Conservation (phyloP, 92 coral and sea anemone species). For the Diadumene lineata region DNA sequence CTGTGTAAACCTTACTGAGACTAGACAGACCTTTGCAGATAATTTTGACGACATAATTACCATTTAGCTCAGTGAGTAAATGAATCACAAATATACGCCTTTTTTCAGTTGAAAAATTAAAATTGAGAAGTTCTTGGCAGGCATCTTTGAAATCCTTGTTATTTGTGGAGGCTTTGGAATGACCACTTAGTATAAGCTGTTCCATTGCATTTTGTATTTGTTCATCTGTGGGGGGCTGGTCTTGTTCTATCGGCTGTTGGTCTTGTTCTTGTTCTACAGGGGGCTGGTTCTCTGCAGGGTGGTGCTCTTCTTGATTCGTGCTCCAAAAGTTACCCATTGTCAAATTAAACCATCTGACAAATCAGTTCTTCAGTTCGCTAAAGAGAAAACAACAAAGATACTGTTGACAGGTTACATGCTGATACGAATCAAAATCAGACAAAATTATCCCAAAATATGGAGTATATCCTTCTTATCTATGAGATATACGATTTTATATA, state of each 20-base stretch:
- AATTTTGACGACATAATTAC: conserved; percentile 17
- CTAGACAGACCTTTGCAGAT: conserved; percentile 17
- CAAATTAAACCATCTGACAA: no score
- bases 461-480: no score
- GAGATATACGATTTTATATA: no score
- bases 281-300: no score
- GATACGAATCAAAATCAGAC: no score
- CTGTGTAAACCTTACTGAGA: conserved; percentile 10
- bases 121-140: conserved; percentile 7
- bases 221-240: neutral
- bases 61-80: neutral
- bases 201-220: conserved; percentile 10
- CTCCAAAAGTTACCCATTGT: no score
- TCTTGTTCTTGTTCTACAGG: no score
- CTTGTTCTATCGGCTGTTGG: neutral
- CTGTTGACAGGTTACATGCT: no score
- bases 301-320: no score
- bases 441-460: no score
- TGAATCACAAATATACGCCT: conserved; percentile 16
- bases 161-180: neutral
- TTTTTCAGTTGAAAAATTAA: conserved; percentile 5
- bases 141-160: neutral
- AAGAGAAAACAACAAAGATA: no score
- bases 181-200: conserved; percentile 11
- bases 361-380: no score